Percentiles rank a stretch among this genome's conserved stretches.
These are phyloP conservation scores for Orchestia grillus DNA, from an alignment of 1,140 invertebrate genomes.

Conservation along the genomic window DNA sequence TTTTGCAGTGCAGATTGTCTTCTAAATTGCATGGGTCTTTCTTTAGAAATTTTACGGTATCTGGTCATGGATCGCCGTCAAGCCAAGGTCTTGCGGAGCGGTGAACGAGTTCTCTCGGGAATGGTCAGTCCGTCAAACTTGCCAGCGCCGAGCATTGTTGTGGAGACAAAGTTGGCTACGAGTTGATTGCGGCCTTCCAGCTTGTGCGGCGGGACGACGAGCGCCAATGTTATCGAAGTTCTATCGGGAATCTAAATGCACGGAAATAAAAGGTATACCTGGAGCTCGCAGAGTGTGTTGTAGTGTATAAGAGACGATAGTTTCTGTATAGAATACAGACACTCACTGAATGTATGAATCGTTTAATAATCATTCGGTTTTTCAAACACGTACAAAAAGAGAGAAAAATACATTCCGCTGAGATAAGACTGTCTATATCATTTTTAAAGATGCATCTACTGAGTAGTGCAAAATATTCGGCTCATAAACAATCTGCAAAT, in stretches of 20 bases:
- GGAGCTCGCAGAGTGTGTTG: neutral
- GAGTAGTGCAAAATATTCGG: too few relatives aligned
- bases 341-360: too few relatives aligned
- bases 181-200: neutral
- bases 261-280: neutral
- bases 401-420: too few relatives aligned
- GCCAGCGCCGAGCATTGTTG: neutral
- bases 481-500: too few relatives aligned
- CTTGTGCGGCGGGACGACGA: neutral
- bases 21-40: neutral
- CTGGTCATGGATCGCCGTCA: neutral
- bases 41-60: neutral
- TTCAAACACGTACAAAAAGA: too few relatives aligned
- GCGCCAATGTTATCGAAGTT: too few relatives aligned
- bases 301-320: too few relatives aligned
- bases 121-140: neutral
- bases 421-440: too few relatives aligned
- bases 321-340: too few relatives aligned
- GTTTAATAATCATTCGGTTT: too few relatives aligned
- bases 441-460: too few relatives aligned
- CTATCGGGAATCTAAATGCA: neutral
- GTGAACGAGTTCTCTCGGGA: neutral
- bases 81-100: neutral
- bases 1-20: neutral
- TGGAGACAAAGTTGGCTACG: neutral